A percentile compares a stretch with the other conserved stretches of the same genome.
Evolutionary conservation across 2,113 vertebrate species (phyloP).

Genomic region (Neofelis nebulosa): DNA sequence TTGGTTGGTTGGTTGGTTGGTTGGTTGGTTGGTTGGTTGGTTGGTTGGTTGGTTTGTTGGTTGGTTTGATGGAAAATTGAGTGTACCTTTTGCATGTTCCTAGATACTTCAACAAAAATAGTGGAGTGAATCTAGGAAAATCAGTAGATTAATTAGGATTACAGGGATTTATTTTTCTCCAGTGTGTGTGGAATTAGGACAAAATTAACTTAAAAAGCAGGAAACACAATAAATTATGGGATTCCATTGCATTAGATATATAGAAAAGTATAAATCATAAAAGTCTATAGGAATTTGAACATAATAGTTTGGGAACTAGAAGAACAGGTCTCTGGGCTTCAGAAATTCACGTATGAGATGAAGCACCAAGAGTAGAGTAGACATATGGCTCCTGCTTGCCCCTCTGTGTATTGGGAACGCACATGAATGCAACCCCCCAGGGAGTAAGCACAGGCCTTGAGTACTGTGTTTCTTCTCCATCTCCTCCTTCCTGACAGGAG

Average conservation of each 20-base stretch:
- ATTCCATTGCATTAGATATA: neutral
- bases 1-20: neutral
- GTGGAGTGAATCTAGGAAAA: neutral
- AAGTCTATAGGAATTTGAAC: neutral
- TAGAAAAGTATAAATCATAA: neutral
- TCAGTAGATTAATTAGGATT: neutral
- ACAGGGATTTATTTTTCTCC: neutral
- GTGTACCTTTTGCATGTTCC: neutral
- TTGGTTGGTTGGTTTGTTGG: no score
- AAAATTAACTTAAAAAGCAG: slow-evolving; percentile 6
- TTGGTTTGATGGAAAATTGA: neutral
- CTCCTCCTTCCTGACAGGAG: neutral
- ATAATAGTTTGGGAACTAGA: neutral
- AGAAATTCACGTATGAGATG: rapidly evolving
- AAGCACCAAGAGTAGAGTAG: neutral
- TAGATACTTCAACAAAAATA: neutral
- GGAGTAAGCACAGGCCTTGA: rapidly evolving
- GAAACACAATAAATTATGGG: neutral
- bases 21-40: neutral
- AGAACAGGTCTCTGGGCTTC: neutral
- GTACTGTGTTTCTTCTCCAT: neutral
- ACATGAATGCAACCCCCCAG: rapidly evolving
- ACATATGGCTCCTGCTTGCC: rapidly evolving
- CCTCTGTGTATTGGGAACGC: rapidly evolving
- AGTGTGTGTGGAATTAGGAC: neutral